Base-by-base conservation (phyloP, 2,888 invertebrate species). In the Lasioglossum calceatum region DNA sequence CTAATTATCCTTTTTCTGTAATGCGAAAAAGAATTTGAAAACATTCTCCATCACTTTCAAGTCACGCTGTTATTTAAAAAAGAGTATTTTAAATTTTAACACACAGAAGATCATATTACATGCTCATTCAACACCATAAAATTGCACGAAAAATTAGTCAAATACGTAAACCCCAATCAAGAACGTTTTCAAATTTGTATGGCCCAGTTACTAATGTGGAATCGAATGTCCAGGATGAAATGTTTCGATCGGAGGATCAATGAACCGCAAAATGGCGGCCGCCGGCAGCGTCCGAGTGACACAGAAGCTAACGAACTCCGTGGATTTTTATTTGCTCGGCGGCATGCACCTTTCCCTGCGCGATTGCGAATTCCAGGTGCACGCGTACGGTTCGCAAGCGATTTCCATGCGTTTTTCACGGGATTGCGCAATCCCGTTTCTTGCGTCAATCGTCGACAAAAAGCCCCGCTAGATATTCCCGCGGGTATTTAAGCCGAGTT, bases 371-470 rank as follows among this genome's bases (percentile, higher is more conserved):
- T 87, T 79, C 82, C 19, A 58, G 61, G 36, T 64, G 64, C 27
- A 47, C 77, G 82, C 54, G 10, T 54, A 54, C 50, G 70, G 81
- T 72, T 78, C 42, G 72, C 50, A 54, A 50, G 27, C 86, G 76
- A 80, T 85, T 77, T 79, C 86, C 71, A 58, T 32, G 67, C 79
- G 82, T 81, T 78, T 87, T 77, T 86, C 87, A 54, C 85, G 16
- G 16, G 23, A 23, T 85, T 81, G 86, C 75, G 73, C 78, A 87
- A 86, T 36, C n/a, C 32, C 12, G 74, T 10, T 61, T 36, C 47
- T 72, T 76, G 73, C 84, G 71, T 67, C 36, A 61, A 27, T 27
- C 50, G 50, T 10, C 50, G 61, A 32, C 64, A 72, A 79, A 73
- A 85, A 79, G 71, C 36, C 36, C 44, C 10, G 5, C 72, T 58